Conservation (phyloP, 2,113 vertebrate species). For the Micronycteris hirsuta region DNA sequence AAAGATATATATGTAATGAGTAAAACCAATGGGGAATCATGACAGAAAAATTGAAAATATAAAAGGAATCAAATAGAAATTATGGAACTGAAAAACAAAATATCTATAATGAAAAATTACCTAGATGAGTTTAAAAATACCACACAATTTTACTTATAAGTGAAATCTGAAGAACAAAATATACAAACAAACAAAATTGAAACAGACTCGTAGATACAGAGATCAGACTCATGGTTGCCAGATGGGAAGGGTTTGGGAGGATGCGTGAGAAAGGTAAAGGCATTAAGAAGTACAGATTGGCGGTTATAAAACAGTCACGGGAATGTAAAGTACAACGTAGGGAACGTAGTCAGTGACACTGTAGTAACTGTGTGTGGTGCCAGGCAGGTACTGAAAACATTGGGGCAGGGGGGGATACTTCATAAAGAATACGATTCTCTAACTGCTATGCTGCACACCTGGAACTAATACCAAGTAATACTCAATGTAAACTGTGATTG, state of each 20-base stretch:
- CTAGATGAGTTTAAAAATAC: neutral
- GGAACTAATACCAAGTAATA: neutral
- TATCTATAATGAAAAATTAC: neutral
- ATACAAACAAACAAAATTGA: neutral
- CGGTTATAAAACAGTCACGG: neutral
- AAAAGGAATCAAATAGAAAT: neutral
- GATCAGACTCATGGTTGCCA: neutral
- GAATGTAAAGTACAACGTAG: neutral
- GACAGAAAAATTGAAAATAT: neutral
- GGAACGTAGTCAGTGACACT: neutral
- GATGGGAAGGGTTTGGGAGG: neutral
- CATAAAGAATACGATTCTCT: neutral
- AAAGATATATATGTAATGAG: neutral
- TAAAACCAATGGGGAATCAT: neutral
- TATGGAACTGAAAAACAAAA: neutral
- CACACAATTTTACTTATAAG: neutral
- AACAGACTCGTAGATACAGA: neutral
- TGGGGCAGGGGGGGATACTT: neutral
- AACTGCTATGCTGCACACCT: neutral
- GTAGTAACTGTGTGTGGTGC: neutral
- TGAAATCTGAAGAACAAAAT: neutral
- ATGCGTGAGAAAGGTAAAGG: neutral
- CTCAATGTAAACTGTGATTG: neutral
- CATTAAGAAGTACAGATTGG: neutral
- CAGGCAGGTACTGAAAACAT: neutral